phyloP scores from a whole-genome alignment of 2,888 invertebrate species.

The Ophion ellenae region DNA sequence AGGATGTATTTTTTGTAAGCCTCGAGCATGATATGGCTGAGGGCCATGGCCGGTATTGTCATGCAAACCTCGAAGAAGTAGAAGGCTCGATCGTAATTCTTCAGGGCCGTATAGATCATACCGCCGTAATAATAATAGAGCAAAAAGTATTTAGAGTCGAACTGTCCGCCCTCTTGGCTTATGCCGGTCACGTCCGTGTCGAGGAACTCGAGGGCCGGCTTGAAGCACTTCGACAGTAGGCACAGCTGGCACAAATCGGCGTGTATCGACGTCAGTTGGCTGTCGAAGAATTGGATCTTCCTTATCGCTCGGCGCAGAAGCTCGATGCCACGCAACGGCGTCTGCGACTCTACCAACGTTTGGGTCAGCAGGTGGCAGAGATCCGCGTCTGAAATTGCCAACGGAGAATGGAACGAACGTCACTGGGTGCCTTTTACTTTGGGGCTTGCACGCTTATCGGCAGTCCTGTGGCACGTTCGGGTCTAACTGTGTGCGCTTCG shows the following conservation, averaged over 20 bases:
- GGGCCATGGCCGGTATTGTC: conserved; percentile 96
- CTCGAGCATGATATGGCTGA: conserved; percentile 98
- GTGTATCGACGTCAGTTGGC: conserved; percentile 97
- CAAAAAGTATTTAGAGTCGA: conserved; percentile 95
- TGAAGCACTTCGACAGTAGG: conserved; percentile 95
- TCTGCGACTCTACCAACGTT: conserved; percentile 90
- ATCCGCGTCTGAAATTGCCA: conserved; percentile 90
- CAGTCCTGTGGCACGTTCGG: too few relatives aligned
- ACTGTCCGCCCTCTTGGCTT: conserved; percentile 92
- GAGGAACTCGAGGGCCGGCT: conserved; percentile 94
- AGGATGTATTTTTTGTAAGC: conserved; percentile 98
- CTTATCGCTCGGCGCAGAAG: conserved; percentile 93
- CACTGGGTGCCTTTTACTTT: too few relatives aligned
- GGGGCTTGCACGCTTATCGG: too few relatives aligned
- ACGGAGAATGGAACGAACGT: neutral
- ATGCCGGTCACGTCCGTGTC: conserved; percentile 97
- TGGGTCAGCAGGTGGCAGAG: conserved; percentile 93
- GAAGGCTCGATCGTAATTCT: conserved; percentile 95
- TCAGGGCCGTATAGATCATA: conserved; percentile 97
- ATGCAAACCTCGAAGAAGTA: conserved; percentile 98
- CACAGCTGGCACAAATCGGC: conserved; percentile 97
- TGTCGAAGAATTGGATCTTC: conserved; percentile 94
- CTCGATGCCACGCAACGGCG: conserved; percentile 93
- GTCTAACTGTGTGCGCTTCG: too few relatives aligned
- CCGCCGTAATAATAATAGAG: conserved; percentile 99